phyloP scores from a whole-genome alignment of 2,113 vertebrate species.

The Boulengeromyrus knoepffleri region DNA sequence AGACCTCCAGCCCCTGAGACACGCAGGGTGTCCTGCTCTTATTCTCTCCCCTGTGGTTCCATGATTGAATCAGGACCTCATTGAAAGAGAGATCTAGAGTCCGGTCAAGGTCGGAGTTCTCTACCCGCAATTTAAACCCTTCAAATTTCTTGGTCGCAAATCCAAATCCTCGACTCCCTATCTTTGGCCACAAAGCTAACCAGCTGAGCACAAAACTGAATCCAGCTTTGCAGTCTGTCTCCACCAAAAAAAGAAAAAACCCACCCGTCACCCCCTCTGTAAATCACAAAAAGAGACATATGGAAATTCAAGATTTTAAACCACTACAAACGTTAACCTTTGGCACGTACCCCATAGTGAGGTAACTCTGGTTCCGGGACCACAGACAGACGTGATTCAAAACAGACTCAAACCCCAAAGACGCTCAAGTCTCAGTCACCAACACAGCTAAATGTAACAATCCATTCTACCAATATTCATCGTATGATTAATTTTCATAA shows the following conservation, averaged over 20 bases:
- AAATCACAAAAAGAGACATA: slow-evolving; percentile 1
- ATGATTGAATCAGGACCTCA: background rate
- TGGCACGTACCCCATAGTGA: background rate
- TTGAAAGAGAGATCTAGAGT: background rate
- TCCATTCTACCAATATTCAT: background rate
- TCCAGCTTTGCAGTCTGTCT: background rate
- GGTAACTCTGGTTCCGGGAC: slow-evolving; percentile 10
- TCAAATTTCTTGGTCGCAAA: background rate
- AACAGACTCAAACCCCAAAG: background rate
- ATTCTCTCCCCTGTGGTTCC: background rate
- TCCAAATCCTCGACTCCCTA: background rate
- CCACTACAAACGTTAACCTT: slow-evolving; percentile 14
- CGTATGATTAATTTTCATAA: background rate
- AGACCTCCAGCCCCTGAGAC: background rate
- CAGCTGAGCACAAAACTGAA: background rate
- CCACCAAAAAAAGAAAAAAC: background rate
- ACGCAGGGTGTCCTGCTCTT: background rate
- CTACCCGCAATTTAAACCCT: background rate
- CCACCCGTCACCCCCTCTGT: background rate
- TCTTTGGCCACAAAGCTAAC: background rate
- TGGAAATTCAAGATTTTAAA: slow-evolving; percentile 6
- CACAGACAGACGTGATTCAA: slow-evolving; percentile 10
- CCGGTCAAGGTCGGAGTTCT: background rate
- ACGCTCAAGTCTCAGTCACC: background rate
- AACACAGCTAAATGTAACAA: background rate